phyloP scores from a whole-genome alignment of 1,140 invertebrate species.

The Asbolus verrucosus region DNA sequence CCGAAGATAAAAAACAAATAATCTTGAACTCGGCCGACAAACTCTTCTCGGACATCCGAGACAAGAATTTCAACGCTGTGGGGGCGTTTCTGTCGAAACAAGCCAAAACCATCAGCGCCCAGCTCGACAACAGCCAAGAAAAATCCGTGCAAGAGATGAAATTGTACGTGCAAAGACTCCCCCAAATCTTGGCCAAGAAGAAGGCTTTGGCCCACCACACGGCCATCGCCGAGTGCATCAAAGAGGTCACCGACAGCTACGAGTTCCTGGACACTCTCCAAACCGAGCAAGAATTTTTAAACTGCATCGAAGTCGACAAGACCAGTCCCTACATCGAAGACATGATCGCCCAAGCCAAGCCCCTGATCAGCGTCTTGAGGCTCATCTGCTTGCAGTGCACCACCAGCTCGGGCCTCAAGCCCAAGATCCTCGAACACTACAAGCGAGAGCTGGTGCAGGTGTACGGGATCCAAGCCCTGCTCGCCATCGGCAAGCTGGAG shows the following conservation, averaged over 20 bases:
- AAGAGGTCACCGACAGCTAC: slow-evolving; percentile 67
- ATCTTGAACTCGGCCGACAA: slow-evolving; percentile 92
- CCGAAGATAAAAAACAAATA: slow-evolving; percentile 83
- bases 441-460: slow-evolving; percentile 92
- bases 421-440: slow-evolving; percentile 91
- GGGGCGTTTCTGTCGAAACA: slow-evolving; percentile 87
- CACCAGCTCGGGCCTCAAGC: slow-evolving; percentile 90
- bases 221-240: slow-evolving; percentile 74
- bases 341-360: slow-evolving; percentile 85
- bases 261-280: slow-evolving; percentile 63
- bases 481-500: slow-evolving; percentile 89
- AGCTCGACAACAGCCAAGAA: slow-evolving; percentile 89
- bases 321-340: slow-evolving; percentile 91
- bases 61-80: slow-evolving; percentile 93
- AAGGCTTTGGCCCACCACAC: slow-evolving; percentile 82
- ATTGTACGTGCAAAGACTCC: slow-evolving; percentile 90
- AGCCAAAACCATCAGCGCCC: slow-evolving; percentile 86
- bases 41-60: slow-evolving; percentile 89
- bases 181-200: slow-evolving; percentile 89
- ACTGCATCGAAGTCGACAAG: slow-evolving; percentile 92
- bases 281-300: slow-evolving; percentile 91
- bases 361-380: slow-evolving; percentile 85
- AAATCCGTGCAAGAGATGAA: slow-evolving; percentile 95
- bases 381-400: slow-evolving; percentile 91
- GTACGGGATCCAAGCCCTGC: slow-evolving; percentile 89